Conservation (phyloP, 2,888 invertebrate species). For the Orgyia antiqua region DNA sequence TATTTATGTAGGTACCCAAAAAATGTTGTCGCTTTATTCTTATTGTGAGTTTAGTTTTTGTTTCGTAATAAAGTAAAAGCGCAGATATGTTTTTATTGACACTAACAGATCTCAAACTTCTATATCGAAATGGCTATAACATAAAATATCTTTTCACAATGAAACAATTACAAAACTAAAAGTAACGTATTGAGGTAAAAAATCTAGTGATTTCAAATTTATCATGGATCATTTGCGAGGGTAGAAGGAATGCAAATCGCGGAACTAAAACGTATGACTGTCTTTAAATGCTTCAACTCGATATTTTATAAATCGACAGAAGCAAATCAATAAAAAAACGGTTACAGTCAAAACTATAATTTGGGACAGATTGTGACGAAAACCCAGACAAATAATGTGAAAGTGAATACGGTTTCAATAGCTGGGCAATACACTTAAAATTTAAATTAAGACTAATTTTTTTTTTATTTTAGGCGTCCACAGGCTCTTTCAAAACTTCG, state of each 20-base stretch:
- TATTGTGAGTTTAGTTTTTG: too few species aligned
- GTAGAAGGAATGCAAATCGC: conserved; percentile 16
- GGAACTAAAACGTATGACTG: conserved; percentile 13
- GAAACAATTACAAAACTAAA: conserved; percentile 8
- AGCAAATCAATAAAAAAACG: conserved; percentile 24
- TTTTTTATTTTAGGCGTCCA: too few species aligned
- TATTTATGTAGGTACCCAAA: too few species aligned
- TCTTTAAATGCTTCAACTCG: conserved; percentile 13
- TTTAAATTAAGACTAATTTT: too few species aligned
- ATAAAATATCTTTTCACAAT: conserved; percentile 12
- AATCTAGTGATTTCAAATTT: conserved; percentile 19
- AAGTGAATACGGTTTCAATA: too few species aligned
- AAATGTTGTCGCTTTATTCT: too few species aligned
- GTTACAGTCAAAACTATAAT: conserved; percentile 13
- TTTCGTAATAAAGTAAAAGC: too few species aligned
- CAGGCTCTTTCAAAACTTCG: too few species aligned
- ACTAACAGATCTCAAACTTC: background rate
- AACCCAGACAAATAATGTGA: too few species aligned
- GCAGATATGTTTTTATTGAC: background rate
- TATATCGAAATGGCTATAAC: background rate
- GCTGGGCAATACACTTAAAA: too few species aligned
- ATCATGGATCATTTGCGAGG: conserved; percentile 14
- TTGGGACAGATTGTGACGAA: conserved; percentile 11
- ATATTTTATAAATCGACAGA: conserved; percentile 19
- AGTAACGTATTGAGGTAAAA: conserved; percentile 7